A percentile compares a stretch with the other conserved stretches of the same genome.
Evolutionary conservation across 1,140 invertebrate genomes (phyloP).

Genomic region (Rhysida immarginata): DNA sequence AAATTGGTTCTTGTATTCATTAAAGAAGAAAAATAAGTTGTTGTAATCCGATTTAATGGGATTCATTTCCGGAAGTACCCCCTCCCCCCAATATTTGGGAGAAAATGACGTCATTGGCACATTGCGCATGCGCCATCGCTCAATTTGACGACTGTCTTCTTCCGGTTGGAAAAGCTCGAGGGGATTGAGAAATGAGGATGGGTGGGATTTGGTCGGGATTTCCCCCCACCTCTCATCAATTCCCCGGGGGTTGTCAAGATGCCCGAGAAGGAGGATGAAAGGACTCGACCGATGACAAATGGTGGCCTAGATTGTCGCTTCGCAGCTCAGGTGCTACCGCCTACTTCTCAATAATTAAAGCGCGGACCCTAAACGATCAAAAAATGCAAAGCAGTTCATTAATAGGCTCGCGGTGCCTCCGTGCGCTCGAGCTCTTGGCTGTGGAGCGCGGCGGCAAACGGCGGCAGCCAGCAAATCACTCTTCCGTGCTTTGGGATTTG

Average conservation of each 20-base stretch:
- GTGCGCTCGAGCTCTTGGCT: neutral
- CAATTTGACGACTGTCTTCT: too few species aligned
- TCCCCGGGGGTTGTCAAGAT: neutral
- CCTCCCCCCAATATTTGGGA: too few species aligned
- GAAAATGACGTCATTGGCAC: too few species aligned
- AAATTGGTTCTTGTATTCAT: too few species aligned
- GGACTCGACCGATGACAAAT: neutral
- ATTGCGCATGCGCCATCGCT: too few species aligned
- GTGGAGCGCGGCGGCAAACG: neutral
- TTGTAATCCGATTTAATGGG: too few species aligned
- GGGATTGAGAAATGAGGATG: neutral
- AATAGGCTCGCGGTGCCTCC: neutral
- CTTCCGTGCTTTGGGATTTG: neutral
- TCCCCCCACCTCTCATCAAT: neutral
- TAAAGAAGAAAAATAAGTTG: too few species aligned
- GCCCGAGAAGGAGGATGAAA: neutral
- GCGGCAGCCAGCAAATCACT: neutral
- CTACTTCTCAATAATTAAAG: constrained; percentile 6
- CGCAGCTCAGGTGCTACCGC: neutral
- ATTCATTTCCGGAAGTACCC: too few species aligned
- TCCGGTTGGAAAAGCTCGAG: too few species aligned
- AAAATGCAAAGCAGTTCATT: constrained; percentile 7
- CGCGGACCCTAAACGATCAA: constrained; percentile 1
- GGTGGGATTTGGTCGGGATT: neutral
- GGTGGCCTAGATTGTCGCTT: neutral